phyloP scores from a whole-genome alignment of 35 echinoderm and acorn worm genomes.

The Strongylocentrotus purpuratus region DNA sequence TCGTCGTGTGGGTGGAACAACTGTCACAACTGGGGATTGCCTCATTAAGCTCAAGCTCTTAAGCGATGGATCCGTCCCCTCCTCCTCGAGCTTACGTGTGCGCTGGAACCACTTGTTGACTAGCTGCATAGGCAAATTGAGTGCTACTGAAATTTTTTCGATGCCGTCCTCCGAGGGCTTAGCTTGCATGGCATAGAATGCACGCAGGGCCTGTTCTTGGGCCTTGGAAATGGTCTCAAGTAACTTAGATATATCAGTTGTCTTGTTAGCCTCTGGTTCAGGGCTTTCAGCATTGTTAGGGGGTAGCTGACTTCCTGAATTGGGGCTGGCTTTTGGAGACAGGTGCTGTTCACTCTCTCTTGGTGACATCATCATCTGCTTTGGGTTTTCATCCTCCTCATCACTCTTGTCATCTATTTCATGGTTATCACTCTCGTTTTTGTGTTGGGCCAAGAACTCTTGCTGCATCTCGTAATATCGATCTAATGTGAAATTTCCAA shows the following conservation, averaged over 20 bases:
- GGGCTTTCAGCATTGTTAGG: background rate
- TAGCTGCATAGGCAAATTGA: conserved; percentile 62
- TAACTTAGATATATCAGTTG: background rate
- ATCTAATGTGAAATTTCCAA: conserved; percentile 66
- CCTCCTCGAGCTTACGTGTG: conserved; percentile 80
- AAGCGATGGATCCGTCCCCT: conserved; percentile 85
- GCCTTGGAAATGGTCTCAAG: conserved; percentile 66
- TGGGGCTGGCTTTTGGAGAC: conserved; percentile 41
- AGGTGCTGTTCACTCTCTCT: conserved; percentile 24
- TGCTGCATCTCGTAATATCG: conserved; percentile 85
- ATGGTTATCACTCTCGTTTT: background rate
- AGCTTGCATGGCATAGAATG: conserved; percentile 97
- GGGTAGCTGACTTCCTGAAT: conserved; percentile 23
- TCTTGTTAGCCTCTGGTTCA: conserved; percentile 5
- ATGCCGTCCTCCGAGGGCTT: conserved; percentile 88
- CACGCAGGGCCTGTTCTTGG: conserved; percentile 93
- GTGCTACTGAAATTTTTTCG: conserved; percentile 82
- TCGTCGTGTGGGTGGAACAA: conserved; percentile 40
- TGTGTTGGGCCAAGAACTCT: conserved; percentile 57
- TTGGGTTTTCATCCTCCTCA: conserved; percentile 37
- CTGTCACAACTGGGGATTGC: conserved; percentile 53
- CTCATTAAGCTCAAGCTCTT: conserved; percentile 74
- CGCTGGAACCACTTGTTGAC: conserved; percentile 89
- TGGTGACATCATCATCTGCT: background rate
- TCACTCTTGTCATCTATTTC: conserved; percentile 6